phyloP scores from a whole-genome alignment of 35 echinoderm and acorn worm species.

The Acanthaster planci region DNA sequence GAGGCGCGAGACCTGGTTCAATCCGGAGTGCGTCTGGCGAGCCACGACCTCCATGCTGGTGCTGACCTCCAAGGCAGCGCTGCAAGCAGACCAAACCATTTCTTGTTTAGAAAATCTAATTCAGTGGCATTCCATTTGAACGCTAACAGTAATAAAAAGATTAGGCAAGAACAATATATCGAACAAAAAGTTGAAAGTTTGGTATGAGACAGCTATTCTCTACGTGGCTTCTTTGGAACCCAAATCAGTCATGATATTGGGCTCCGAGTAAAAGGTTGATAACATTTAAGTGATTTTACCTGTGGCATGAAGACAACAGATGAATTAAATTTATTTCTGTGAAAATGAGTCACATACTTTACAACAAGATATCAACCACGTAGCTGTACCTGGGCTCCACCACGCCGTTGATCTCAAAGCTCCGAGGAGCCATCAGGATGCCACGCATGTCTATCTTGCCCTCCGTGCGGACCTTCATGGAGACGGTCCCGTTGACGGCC shows the following conservation, averaged over 20 bases:
- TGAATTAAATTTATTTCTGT: no score
- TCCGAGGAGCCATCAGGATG: slow-evolving; percentile 51
- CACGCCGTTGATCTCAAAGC: slow-evolving; percentile 68
- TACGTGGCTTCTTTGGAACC: no score
- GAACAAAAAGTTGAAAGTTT: no score
- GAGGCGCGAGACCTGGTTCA: slow-evolving; percentile 51
- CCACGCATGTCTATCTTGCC: slow-evolving; percentile 76
- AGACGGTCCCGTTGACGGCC: slow-evolving; percentile 62
- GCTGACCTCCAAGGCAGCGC: slow-evolving; percentile 73
- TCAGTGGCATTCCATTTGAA: background rate
- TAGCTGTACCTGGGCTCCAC: slow-evolving; percentile 85
- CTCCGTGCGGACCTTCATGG: slow-evolving; percentile 42
- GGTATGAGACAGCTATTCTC: no score
- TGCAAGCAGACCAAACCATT: slow-evolving; percentile 23
- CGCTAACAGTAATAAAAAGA: no score
- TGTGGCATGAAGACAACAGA: no score
- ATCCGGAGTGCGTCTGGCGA: slow-evolving; percentile 56
- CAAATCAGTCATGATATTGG: no score
- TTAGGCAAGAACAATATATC: no score
- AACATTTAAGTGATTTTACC: no score
- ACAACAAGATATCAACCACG: no score
- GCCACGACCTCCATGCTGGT: slow-evolving; percentile 65
- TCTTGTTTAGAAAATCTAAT: background rate
- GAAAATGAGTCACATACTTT: no score
- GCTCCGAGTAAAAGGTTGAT: no score